Conservation (phyloP, 2,113 vertebrate species). For the Lepus americanus region DNA sequence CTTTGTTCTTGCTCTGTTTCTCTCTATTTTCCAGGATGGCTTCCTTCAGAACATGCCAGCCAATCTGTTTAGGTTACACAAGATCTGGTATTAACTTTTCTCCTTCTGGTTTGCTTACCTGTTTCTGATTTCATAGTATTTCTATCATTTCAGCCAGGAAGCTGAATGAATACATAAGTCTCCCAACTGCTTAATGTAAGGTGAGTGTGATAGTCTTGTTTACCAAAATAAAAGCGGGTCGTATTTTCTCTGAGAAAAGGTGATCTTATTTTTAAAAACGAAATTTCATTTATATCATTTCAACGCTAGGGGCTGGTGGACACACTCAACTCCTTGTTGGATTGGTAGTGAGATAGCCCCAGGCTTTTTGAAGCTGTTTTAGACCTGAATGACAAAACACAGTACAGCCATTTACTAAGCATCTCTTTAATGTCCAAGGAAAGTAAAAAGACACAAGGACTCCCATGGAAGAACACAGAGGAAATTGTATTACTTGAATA, state of each 20-base stretch:
- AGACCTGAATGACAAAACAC: neutral
- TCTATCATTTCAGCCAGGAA: neutral
- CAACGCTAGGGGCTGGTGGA: neutral
- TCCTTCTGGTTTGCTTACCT: neutral
- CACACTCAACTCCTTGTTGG: neutral
- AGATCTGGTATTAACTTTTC: neutral
- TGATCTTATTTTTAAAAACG: neutral
- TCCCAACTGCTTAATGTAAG: neutral
- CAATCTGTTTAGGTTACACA: neutral
- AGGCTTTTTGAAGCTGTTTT: conserved; percentile 20
- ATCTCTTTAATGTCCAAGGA: conserved; percentile 52
- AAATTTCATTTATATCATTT: neutral
- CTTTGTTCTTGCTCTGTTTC: neutral
- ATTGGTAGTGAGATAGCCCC: neutral
- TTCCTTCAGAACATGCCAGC: neutral
- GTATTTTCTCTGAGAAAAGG: conserved; percentile 53
- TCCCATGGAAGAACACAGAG: neutral
- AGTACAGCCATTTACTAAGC: neutral
- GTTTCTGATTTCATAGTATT: neutral
- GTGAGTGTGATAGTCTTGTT: neutral
- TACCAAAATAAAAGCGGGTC: neutral
- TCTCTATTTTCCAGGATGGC: neutral
- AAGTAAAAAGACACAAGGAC: neutral
- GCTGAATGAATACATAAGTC: neutral
- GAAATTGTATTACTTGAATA: conserved; percentile 19